A percentile compares a stretch with the other conserved stretches of the same genome.
Evolutionary conservation across 2,797 vertebrate genomes (phyloP).

Genomic region (Valencia hispanica): DNA sequence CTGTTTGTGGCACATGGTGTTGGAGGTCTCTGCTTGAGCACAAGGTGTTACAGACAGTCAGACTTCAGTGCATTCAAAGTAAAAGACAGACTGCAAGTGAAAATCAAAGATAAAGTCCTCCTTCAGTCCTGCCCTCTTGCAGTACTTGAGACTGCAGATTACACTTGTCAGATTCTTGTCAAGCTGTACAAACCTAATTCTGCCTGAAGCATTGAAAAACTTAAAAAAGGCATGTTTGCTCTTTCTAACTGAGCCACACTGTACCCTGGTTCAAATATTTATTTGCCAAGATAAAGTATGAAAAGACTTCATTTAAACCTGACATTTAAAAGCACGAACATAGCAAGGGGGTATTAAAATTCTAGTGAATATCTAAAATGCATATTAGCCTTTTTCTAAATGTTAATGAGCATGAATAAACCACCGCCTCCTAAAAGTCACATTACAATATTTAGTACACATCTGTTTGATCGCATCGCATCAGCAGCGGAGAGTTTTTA

Average conservation of each 20-base stretch:
- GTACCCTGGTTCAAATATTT: not conserved
- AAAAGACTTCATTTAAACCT: conserved; percentile 8
- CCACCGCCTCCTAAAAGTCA: conserved; percentile 8
- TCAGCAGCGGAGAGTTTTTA: conserved; percentile 18
- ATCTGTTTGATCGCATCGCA: conserved; percentile 13
- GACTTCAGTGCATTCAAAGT: conserved; percentile 10
- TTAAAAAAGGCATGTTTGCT: conserved; percentile 6
- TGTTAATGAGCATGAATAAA: conserved; percentile 21
- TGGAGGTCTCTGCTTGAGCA: not conserved
- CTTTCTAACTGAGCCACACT: not conserved
- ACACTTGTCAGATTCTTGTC: conserved; percentile 1
- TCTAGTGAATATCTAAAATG: not conserved
- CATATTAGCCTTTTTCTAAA: not conserved
- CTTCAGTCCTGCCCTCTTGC: conserved; percentile 5
- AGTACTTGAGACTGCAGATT: conserved; percentile 15
- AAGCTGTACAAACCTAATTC: not conserved
- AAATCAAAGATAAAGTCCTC: conserved; percentile 24
- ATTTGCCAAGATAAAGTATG: not conserved
- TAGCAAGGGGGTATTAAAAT: conserved; percentile 3
- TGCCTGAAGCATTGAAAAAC: conserved; percentile 7
- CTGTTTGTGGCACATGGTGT: not conserved
- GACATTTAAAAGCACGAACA: conserved; percentile 14
- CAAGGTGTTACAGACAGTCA: not conserved
- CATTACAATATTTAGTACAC: conserved; percentile 27
- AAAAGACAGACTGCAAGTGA: not conserved